phyloP scores from a whole-genome alignment of 2,888 invertebrate species.

The Bellardia bayeri region DNA sequence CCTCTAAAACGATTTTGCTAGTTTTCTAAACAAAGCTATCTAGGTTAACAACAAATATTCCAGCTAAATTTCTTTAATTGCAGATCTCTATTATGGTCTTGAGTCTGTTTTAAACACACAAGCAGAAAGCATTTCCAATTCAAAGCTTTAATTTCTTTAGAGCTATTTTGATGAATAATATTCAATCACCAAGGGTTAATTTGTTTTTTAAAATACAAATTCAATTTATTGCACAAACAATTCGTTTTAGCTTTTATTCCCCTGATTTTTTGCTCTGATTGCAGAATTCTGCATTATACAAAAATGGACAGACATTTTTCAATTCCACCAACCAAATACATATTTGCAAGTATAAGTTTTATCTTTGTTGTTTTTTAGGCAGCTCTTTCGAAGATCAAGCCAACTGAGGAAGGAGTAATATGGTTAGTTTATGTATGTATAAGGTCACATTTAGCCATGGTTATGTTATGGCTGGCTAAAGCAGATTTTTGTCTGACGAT shows the following conservation, averaged over 20 bases:
- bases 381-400: not conserved
- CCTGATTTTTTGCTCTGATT: slow-evolving; percentile 21
- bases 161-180: no score
- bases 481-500: slow-evolving; percentile 48
- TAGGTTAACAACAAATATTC: no score
- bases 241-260: slow-evolving; percentile 14
- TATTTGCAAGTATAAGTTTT: not conserved
- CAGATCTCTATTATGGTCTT: no score
- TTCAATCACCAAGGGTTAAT: slow-evolving; percentile 14
- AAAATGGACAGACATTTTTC: no score
- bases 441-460: slow-evolving; percentile 70
- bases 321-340: not conserved
- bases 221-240: slow-evolving; percentile 39
- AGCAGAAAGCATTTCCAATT: no score
- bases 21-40: no score
- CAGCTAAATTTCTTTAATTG: no score
- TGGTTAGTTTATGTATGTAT: slow-evolving; percentile 67
- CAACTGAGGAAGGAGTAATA: slow-evolving; percentile 48
- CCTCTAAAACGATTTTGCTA: no score
- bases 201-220: not conserved
- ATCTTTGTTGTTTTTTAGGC: not conserved
- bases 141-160: no score
- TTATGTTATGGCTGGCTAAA: slow-evolving; percentile 24
- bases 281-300: slow-evolving; percentile 26
- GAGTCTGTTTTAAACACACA: no score